A percentile compares a stretch with the other conserved stretches of the same genome.
These are phyloP conservation scores for Bedellia somnulentella DNA, from an alignment of 2,888 invertebrate genomes.

Conservation along the genomic window DNA sequence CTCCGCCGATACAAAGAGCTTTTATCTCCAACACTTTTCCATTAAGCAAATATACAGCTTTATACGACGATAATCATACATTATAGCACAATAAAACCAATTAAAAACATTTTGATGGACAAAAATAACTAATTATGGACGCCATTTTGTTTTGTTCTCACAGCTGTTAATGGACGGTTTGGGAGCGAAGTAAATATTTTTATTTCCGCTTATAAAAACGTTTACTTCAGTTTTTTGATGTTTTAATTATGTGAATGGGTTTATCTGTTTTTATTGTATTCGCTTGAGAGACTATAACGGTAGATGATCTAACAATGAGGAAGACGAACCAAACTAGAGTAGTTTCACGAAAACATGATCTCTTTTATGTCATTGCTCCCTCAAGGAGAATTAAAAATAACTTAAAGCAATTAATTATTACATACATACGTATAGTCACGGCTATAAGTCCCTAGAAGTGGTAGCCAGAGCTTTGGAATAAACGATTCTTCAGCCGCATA, in stretches of 20 bases:
- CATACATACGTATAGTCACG: no score
- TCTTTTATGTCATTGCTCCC: no score
- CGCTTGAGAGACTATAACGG: no score
- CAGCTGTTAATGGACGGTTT: slow-evolving; percentile 32
- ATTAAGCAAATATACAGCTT: slow-evolving; percentile 60
- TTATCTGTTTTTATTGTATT: slow-evolving; percentile 23
- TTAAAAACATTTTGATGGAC: slow-evolving; percentile 59
- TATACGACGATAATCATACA: slow-evolving; percentile 44
- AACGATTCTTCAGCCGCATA: no score
- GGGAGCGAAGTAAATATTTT: slow-evolving; percentile 31
- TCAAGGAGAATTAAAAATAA: no score
- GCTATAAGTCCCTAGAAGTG: no score
- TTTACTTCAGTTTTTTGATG: slow-evolving; percentile 22
- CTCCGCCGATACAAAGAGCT: slow-evolving; percentile 43
- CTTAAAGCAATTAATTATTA: no score
- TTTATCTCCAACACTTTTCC: slow-evolving; percentile 55
- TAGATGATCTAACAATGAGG: no score
- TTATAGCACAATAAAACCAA: slow-evolving; percentile 43
- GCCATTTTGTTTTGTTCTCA: slow-evolving; percentile 31
- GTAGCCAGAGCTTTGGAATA: no score
- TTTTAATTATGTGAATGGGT: slow-evolving; percentile 25
- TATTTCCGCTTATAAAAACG: slow-evolving; percentile 24
- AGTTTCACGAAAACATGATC: no score
- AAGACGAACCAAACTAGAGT: no score
- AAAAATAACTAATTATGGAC: slow-evolving; percentile 32